Evolutionary conservation across 2,888 invertebrate species (phyloP).

Genomic region (Caenorhabditis drosophilae): DNA sequence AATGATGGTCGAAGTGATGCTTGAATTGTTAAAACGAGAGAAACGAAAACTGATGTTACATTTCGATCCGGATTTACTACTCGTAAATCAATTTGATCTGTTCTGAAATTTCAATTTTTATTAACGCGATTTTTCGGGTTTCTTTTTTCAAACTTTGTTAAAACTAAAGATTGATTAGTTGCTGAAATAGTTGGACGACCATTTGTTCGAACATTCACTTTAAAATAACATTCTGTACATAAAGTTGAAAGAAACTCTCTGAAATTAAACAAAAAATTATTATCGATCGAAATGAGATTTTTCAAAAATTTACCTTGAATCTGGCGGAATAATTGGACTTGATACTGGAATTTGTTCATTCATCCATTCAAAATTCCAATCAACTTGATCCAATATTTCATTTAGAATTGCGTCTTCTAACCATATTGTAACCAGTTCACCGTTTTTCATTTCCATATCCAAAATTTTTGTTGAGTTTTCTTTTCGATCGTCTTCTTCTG

Average conservation of each 20-base stretch:
- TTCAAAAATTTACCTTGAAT: conserved; percentile 36
- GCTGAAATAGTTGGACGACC: conserved; percentile 60
- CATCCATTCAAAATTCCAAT: conserved; percentile 68
- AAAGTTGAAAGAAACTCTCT: conserved; percentile 63
- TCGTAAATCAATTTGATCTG: conserved; percentile 59
- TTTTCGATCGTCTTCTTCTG: conserved; percentile 8
- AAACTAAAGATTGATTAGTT: conserved; percentile 56
- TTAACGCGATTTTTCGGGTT: background rate
- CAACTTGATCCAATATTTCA: conserved; percentile 61
- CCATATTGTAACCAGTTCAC: conserved; percentile 59
- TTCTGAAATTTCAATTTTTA: conserved; percentile 38
- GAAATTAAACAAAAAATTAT: background rate
- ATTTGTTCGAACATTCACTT: conserved; percentile 61
- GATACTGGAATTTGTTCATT: conserved; percentile 63
- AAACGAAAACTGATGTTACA: conserved; percentile 60
- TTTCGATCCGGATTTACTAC: conserved; percentile 64
- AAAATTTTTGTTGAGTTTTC: conserved; percentile 31
- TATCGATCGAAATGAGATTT: background rate
- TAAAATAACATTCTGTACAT: conserved; percentile 65
- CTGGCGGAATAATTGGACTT: conserved; percentile 58
- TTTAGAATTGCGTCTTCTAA: conserved; percentile 64
- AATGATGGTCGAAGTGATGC: conserved; percentile 46
- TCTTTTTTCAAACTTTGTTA: conserved; percentile 66
- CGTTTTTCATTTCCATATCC: conserved; percentile 49
- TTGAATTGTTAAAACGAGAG: conserved; percentile 55